Conservation (phyloP, 1,140 invertebrate genomes). For the Hyles vespertilio region DNA sequence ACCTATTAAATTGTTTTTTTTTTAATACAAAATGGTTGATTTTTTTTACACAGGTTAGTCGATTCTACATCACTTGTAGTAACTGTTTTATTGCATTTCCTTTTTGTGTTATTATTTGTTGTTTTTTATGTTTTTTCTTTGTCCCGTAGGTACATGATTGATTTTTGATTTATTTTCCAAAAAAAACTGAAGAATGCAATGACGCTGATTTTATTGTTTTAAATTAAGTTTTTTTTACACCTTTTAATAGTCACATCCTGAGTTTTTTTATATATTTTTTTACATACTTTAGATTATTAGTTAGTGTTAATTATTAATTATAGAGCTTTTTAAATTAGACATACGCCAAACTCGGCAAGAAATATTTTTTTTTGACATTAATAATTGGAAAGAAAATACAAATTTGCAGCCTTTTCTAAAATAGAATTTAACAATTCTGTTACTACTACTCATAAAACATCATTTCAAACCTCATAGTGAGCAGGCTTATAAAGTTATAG, state of each 20-base stretch:
- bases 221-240: conserved; percentile 22
- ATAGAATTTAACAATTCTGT: too few relatives aligned
- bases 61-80: neutral
- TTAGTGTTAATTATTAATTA: too few relatives aligned
- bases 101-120: conserved; percentile 18
- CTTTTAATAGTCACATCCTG: conserved; percentile 38
- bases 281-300: conserved; percentile 29
- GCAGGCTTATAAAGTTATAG: too few relatives aligned
- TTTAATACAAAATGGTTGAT: too few relatives aligned
- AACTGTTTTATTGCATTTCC: conserved; percentile 20
- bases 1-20: too few relatives aligned
- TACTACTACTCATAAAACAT: too few relatives aligned
- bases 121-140: conserved; percentile 33
- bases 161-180: conserved; percentile 39
- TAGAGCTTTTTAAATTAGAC: too few relatives aligned
- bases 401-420: too few relatives aligned
- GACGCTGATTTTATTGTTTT: conserved; percentile 16
- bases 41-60: too few relatives aligned
- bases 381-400: too few relatives aligned
- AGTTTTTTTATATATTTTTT: conserved; percentile 25
- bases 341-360: neutral
- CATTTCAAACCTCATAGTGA: too few relatives aligned
- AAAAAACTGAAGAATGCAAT: neutral
- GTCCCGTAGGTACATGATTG: conserved; percentile 62
- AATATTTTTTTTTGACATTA: neutral